A percentile compares a stretch with the other conserved stretches of the same genome.
Evolutionary conservation across 2,888 invertebrate genomes (phyloP).

Genomic region (Teleogryllus oceanicus): DNA sequence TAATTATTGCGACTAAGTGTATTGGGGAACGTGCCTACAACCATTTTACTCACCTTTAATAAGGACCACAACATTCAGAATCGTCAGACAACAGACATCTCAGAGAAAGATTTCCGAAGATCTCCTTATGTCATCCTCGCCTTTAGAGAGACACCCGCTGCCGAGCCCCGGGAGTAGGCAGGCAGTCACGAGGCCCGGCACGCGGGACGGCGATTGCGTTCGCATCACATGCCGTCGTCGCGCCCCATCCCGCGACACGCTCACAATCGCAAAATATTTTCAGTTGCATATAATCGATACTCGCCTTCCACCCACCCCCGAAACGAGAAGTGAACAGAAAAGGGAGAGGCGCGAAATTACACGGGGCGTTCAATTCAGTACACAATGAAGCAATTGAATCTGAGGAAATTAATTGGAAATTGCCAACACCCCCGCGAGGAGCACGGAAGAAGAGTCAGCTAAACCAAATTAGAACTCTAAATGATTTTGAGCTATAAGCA

Average conservation of each 20-base stretch:
- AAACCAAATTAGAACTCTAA: background rate
- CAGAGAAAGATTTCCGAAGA: too few relatives aligned
- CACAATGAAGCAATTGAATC: background rate
- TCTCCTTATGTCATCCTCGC: too few relatives aligned
- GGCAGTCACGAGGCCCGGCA: too few relatives aligned
- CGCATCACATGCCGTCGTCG: background rate
- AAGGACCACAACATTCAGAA: too few relatives aligned
- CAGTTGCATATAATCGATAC: background rate
- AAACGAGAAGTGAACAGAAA: background rate
- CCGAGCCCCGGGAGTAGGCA: too few relatives aligned
- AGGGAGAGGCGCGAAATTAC: slow-evolving; percentile 6
- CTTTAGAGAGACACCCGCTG: too few relatives aligned
- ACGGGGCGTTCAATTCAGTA: slow-evolving; percentile 3
- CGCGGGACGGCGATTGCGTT: background rate
- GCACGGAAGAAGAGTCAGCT: background rate
- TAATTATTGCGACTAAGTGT: too few relatives aligned
- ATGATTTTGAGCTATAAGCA: slow-evolving; percentile 6
- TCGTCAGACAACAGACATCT: too few relatives aligned
- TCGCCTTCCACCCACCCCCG: background rate
- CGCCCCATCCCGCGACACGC: background rate
- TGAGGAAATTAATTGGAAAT: slow-evolving; percentile 2
- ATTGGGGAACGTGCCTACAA: too few relatives aligned
- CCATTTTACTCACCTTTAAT: too few relatives aligned
- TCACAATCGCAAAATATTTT: background rate
- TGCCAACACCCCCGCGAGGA: background rate